phyloP scores from a whole-genome alignment of 2,797 vertebrate species.

The Molossus alvarezi region DNA sequence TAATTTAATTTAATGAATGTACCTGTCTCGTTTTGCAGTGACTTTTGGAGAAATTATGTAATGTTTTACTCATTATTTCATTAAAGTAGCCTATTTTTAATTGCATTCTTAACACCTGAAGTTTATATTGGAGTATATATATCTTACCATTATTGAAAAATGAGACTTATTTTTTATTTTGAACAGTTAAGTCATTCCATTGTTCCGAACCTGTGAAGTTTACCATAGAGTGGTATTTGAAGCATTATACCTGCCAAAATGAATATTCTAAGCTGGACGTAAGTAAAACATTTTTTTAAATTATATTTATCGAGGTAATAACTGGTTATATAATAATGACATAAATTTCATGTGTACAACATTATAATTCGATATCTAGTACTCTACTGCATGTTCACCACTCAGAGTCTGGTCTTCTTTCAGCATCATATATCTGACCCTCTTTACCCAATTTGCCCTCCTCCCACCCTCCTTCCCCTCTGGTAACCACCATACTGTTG shows the following conservation, averaged over 20 bases:
- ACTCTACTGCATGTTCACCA: not conserved
- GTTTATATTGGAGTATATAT: constrained; percentile 10
- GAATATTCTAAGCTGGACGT: constrained; percentile 93
- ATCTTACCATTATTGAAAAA: constrained; percentile 48
- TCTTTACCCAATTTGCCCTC: not conserved
- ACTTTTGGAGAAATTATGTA: constrained; percentile 65
- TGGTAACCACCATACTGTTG: not conserved
- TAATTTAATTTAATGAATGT: constrained; percentile 33
- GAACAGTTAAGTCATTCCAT: constrained; percentile 90
- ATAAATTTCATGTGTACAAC: not conserved
- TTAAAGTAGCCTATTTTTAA: constrained; percentile 64
- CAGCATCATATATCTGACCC: not conserved
- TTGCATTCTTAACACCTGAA: constrained; percentile 52
- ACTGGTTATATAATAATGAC: not conserved
- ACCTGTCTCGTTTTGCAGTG: constrained; percentile 55
- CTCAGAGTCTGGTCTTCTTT: not conserved
- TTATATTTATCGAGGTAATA: not conserved
- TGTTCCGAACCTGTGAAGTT: constrained; percentile 91
- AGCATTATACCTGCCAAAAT: constrained; percentile 94
- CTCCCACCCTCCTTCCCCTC: not conserved
- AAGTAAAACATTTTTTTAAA: constrained; percentile 85
- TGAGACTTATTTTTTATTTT: constrained; percentile 67
- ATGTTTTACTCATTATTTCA: constrained; percentile 56
- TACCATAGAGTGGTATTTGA: constrained; percentile 93
- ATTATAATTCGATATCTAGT: not conserved